These are phyloP conservation scores for Macrochelys suwanniensis DNA, from an alignment of 2,797 vertebrate genomes.

Conservation along the genomic window DNA sequence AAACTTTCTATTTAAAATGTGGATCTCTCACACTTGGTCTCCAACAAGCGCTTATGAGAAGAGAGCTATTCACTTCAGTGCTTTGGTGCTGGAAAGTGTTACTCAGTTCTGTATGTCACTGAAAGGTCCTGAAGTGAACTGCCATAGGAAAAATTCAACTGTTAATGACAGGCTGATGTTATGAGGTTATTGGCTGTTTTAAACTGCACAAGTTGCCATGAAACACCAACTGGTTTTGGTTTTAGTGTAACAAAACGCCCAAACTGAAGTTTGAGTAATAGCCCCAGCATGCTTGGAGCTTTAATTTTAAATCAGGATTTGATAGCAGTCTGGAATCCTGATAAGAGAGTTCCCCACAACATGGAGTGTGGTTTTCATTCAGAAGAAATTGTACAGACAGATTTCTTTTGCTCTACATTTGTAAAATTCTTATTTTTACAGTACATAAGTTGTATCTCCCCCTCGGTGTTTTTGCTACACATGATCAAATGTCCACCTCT, in stretches of 20 bases:
- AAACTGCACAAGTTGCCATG: neutral
- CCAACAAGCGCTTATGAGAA: neutral
- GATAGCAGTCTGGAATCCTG: neutral
- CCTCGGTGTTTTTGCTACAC: neutral
- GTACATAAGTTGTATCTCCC: neutral
- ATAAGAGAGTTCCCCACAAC: neutral
- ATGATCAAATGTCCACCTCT: neutral
- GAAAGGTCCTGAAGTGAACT: accelerated
- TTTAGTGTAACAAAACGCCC: neutral
- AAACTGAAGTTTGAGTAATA: neutral
- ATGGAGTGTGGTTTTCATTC: neutral
- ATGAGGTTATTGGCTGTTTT: neutral
- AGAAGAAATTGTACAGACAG: neutral
- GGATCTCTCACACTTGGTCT: neutral
- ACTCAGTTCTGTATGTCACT: accelerated
- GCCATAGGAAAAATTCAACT: neutral
- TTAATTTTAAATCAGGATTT: neutral
- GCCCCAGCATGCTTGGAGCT: neutral
- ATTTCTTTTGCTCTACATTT: neutral
- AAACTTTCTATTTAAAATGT: neutral
- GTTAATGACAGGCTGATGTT: neutral
- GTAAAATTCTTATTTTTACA: neutral
- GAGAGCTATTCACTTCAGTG: neutral
- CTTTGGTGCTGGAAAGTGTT: neutral
- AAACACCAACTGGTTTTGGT: neutral